Evolutionary conservation across 2,888 invertebrate species (phyloP).

Genomic region (Noctua janthina): DNA sequence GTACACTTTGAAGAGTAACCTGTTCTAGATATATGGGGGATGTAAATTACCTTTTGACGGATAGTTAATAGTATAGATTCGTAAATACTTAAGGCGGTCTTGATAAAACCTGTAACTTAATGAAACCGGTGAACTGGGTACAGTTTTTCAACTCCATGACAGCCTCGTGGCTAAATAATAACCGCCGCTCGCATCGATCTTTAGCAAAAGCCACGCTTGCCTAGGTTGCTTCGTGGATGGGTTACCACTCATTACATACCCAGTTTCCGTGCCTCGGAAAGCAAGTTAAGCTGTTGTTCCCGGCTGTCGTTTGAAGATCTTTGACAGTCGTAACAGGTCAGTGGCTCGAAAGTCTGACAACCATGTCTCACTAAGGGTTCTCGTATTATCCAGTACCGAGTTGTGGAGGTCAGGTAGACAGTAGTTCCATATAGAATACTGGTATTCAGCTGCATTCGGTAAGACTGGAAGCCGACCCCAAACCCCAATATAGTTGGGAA

Average conservation of each 20-base stretch:
- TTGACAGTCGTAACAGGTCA: neutral
- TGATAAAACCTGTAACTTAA: too few relatives aligned
- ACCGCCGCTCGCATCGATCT: neutral
- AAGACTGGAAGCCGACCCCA: neutral
- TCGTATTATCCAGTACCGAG: neutral
- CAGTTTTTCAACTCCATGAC: too few relatives aligned
- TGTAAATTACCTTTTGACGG: neutral
- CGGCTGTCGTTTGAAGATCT: too few relatives aligned
- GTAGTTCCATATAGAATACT: neutral
- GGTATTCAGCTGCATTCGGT: neutral
- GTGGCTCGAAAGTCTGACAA: neutral
- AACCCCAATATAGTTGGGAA: too few relatives aligned
- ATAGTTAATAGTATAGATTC: neutral
- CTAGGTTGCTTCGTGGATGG: neutral
- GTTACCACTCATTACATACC: neutral
- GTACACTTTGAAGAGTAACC: slow-evolving; percentile 12
- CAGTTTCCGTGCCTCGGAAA: too few relatives aligned
- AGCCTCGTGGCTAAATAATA: too few relatives aligned
- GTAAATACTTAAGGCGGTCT: neutral
- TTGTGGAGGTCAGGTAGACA: neutral
- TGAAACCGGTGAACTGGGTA: too few relatives aligned
- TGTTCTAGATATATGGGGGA: slow-evolving; percentile 8
- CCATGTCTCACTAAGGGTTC: neutral
- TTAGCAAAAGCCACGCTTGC: neutral
- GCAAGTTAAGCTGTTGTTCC: too few relatives aligned